Base-by-base conservation (phyloP, 1,140 invertebrate species). In the Bombus vancouverensis region DNA sequence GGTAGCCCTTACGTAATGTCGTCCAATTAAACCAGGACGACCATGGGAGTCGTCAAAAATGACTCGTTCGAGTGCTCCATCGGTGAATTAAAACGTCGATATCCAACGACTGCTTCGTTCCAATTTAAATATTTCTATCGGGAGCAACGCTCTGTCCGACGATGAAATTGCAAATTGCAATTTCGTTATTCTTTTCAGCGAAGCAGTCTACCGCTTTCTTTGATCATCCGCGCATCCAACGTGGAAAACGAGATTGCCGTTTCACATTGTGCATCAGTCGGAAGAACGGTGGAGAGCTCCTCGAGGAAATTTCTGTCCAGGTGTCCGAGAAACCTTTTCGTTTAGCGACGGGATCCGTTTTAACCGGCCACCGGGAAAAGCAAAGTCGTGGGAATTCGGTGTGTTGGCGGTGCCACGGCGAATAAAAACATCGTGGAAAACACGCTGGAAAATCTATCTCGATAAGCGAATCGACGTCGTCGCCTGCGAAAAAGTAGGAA, bases 201-300 rank as follows among this genome's bases (percentile, higher is more conserved):
- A 22, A 32, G 18, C 81, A 77, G 12, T 76, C 74, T 22, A 28
- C 13, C 37, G 62, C 22, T 77, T 47, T 65, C 83, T 85, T 85
- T 85, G 76, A 80, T 80, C 83, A 80, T 80, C 82, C 65, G 62
- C n/a, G 73, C 62, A 42, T 70, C 25, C 66, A n/a, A 62, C 76
- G 76, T 70, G 76, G 32, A 34, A 80, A 85, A 85, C 83, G 34
- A 80, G 77, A 84, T 84, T 84, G 79, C 66, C 65, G 66, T 80
- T 80, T 80, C 37, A 65, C 83, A 72, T 80, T 85, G 83, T 85
- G 10, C 77, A 37, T 28, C 42, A 0, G 6, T 28, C 73, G 39
- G 3, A 12, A 37, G 37, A 39, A 28, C 1, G 73, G 6, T 2
- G 28, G 68, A 47, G 32, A 10, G 13, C 42, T 72, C 68, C 42